Percentiles rank a stretch among this genome's conserved stretches.
These are phyloP conservation scores for Drosophila hydei DNA, from an alignment of 1,140 invertebrate species.

Conservation along the genomic window DNA sequence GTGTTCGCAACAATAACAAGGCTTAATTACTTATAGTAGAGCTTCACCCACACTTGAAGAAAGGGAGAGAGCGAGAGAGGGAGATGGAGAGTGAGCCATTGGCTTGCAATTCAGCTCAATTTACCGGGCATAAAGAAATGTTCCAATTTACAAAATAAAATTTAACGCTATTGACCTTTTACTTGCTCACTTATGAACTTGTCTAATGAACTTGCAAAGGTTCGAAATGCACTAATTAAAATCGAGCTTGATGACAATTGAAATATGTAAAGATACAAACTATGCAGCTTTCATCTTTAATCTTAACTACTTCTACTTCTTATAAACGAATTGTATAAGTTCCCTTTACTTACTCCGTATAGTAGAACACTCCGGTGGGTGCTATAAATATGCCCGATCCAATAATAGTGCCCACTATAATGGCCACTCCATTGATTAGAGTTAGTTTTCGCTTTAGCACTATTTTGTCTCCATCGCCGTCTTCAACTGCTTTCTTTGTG, in stretches of 20 bases:
- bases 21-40: conserved; percentile 20
- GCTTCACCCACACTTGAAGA: not conserved
- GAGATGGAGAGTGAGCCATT: not conserved
- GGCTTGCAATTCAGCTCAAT: conserved; percentile 38
- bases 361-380: conserved; percentile 88
- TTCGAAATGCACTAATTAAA: conserved; percentile 1
- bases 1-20: conserved; percentile 13
- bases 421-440: conserved; percentile 93
- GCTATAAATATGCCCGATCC: conserved; percentile 94
- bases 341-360: conserved; percentile 85
- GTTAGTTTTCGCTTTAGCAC: conserved; percentile 92
- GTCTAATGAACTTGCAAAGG: conserved; percentile 22
- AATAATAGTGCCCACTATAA: conserved; percentile 93
- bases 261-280: not conserved
- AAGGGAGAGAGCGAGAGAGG: too few relatives aligned
- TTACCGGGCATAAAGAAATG: conserved; percentile 13
- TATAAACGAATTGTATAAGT: too few relatives aligned
- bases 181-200: not conserved
- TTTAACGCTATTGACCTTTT: conserved; percentile 37
- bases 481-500: not conserved
- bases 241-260: not conserved
- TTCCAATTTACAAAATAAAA: conserved; percentile 31
- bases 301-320: too few relatives aligned
- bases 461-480: conserved; percentile 83
- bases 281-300: too few relatives aligned